Evolutionary conservation across 2,888 invertebrate species (phyloP).

Genomic region (Petrophora chlorosata): DNA sequence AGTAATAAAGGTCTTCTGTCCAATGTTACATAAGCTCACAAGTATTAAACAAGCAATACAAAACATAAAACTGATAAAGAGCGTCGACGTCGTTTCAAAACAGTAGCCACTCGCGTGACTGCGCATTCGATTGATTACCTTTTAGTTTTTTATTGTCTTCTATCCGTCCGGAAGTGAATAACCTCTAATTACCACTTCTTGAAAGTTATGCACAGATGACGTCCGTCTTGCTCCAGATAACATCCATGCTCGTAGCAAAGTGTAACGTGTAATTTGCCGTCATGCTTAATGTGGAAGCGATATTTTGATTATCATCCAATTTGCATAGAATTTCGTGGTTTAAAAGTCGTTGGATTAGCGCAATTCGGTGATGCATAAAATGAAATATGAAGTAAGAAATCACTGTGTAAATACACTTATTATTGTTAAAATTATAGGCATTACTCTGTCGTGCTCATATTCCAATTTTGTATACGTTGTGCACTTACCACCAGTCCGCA

Average conservation of each 20-base stretch:
- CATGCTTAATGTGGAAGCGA: conserved; percentile 17
- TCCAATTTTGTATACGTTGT: too few species aligned
- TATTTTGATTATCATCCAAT: conserved; percentile 10
- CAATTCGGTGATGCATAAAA: neutral
- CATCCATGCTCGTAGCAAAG: conserved; percentile 5
- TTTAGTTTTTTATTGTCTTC: neutral
- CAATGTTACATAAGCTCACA: too few species aligned
- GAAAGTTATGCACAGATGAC: conserved; percentile 22
- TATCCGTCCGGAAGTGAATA: conserved; percentile 19
- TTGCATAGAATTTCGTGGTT: conserved; percentile 8
- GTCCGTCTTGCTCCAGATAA: conserved; percentile 21
- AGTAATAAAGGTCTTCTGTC: too few species aligned
- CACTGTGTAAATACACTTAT: too few species aligned
- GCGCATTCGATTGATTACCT: neutral
- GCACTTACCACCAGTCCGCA: too few species aligned
- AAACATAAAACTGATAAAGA: too few species aligned
- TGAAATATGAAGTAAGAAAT: neutral
- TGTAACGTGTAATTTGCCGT: conserved; percentile 17
- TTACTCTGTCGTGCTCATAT: too few species aligned
- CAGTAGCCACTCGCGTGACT: conserved; percentile 6
- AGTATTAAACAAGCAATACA: too few species aligned
- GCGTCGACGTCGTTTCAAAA: neutral
- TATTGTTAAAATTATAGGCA: too few species aligned
- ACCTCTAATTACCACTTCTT: conserved; percentile 9
- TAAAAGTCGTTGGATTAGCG: neutral